Percentiles rank a stretch among this genome's conserved stretches.
phyloP scores from a whole-genome alignment of 2,797 vertebrate genomes.

The Acanthurus leucopareius region DNA sequence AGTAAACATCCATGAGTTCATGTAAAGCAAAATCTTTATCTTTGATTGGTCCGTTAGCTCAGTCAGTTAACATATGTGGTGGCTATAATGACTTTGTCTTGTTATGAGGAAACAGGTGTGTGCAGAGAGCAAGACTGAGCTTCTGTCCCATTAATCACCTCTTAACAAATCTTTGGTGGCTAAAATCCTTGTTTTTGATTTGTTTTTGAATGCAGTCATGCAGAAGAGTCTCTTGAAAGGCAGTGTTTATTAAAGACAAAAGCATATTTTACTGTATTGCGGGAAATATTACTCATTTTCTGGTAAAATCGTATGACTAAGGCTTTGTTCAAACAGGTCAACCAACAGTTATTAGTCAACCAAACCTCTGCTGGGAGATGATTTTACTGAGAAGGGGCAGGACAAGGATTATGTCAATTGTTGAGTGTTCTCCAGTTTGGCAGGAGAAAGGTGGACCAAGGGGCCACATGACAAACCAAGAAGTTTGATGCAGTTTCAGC shows the following conservation, averaged over 20 bases:
- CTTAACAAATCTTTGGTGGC: slow-evolving; percentile 10
- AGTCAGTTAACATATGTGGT: neutral
- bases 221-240: neutral
- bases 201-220: neutral
- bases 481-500: slow-evolving; percentile 2
- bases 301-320: slow-evolving; percentile 15
- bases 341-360: neutral
- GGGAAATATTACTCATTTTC: slow-evolving; percentile 10
- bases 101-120: neutral
- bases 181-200: slow-evolving; percentile 12
- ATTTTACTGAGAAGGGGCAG: neutral
- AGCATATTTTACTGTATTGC: neutral
- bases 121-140: neutral
- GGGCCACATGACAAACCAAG: neutral
- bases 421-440: neutral
- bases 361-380: neutral
- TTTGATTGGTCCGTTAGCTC: neutral
- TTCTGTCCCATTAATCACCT: neutral
- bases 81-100: neutral
- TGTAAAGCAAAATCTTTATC: neutral
- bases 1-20: too few relatives aligned
- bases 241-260: slow-evolving; percentile 2
- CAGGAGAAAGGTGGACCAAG: neutral
- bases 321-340: neutral
- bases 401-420: neutral